phyloP scores from a whole-genome alignment of 1,140 invertebrate genomes.

The Camponotus pennsylvanicus region DNA sequence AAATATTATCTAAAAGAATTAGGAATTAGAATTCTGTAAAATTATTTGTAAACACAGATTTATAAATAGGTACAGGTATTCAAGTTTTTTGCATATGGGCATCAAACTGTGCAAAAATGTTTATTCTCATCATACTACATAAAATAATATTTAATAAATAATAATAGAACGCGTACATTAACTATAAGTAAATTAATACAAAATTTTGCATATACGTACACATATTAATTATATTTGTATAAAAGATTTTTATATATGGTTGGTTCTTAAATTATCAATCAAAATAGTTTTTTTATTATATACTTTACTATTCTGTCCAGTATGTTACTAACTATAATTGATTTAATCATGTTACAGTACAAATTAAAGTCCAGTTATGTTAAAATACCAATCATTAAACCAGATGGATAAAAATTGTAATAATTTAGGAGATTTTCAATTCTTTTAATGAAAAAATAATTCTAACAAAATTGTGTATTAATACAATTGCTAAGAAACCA shows the following conservation, averaged over 20 bases:
- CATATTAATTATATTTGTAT: constrained; percentile 20
- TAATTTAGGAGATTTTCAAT: background rate
- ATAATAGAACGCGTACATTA: background rate
- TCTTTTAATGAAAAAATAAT: background rate
- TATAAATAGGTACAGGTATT: constrained; percentile 7
- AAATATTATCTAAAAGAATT: constrained; percentile 20
- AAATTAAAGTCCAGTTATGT: background rate
- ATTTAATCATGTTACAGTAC: background rate
- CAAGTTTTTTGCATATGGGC: background rate
- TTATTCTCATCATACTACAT: background rate
- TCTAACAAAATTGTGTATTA: constrained; percentile 51
- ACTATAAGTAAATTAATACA: constrained; percentile 16
- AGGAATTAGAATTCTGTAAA: background rate
- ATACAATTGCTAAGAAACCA: background rate
- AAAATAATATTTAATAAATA: constrained; percentile 16
- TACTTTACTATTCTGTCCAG: background rate
- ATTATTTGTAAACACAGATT: constrained; percentile 29
- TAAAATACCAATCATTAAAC: background rate
- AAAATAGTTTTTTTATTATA: background rate
- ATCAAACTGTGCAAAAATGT: constrained; percentile 18
- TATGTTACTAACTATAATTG: background rate
- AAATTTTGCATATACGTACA: background rate
- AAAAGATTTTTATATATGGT: background rate
- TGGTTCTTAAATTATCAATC: background rate
- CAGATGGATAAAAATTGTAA: background rate